Evolutionary conservation across 2,888 invertebrate genomes (phyloP).

Genomic region (Eustalomyia histrio): DNA sequence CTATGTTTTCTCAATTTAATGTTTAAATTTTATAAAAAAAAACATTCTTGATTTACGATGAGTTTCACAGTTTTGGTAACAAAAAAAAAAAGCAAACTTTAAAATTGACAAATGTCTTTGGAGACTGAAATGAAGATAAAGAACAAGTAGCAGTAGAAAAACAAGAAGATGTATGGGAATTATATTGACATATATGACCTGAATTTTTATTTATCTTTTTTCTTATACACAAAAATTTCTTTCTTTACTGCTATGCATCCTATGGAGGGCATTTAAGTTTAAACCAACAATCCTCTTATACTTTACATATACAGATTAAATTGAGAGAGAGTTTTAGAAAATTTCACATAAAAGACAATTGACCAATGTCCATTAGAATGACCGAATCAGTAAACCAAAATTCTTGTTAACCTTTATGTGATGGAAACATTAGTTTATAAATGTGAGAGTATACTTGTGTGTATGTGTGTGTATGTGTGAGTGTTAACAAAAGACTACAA

Average conservation of each 20-base stretch:
- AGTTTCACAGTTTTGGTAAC: background rate
- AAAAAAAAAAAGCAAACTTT: constrained; percentile 1
- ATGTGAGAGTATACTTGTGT: background rate
- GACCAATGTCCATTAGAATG: constrained; percentile 30
- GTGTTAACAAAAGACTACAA: background rate
- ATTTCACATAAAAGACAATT: constrained; percentile 19
- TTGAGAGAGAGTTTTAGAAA: background rate
- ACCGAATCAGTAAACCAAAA: constrained; percentile 25
- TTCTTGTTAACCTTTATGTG: constrained; percentile 9
- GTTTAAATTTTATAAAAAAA: background rate
- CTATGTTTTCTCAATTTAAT: background rate
- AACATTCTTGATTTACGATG: background rate
- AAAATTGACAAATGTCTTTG: constrained; percentile 42
- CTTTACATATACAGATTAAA: background rate
- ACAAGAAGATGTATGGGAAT: constrained; percentile 9
- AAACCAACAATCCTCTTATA: background rate
- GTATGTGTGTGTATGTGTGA: background rate
- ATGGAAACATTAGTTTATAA: background rate
- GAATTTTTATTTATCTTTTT: constrained; percentile 24
- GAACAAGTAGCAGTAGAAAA: background rate
- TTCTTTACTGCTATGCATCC: background rate
- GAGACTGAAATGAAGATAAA: constrained; percentile 40
- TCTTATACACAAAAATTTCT: background rate
- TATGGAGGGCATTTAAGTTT: constrained; percentile 9
- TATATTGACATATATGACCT: constrained; percentile 48